phyloP scores from a whole-genome alignment of 2,113 vertebrate species.

The Calyptomena viridis region DNA sequence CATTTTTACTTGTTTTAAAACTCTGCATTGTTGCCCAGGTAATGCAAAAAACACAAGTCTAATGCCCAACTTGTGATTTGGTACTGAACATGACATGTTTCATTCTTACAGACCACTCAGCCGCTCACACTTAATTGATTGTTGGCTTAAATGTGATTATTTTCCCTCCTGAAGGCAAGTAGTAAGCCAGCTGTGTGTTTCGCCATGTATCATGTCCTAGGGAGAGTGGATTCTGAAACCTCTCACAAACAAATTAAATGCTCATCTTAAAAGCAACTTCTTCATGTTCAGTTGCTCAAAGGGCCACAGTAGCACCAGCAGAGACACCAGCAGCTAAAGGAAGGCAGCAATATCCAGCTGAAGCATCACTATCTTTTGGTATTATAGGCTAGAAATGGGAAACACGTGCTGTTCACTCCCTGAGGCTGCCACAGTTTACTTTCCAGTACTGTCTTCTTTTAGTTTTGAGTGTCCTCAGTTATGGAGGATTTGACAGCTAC shows the following conservation, averaged over 20 bases:
- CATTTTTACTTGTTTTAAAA: constrained; percentile 9
- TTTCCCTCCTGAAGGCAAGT: constrained; percentile 19
- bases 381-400: background rate
- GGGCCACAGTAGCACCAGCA: background rate
- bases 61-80: background rate
- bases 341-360: background rate
- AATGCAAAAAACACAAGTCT: constrained; percentile 39
- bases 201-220: background rate
- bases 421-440: background rate
- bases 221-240: background rate
- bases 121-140: constrained; percentile 13
- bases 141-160: constrained; percentile 9
- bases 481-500: background rate
- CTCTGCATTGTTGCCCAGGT: background rate
- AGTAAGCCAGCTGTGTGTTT: background rate
- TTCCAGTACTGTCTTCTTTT: background rate
- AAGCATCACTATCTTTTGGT: background rate
- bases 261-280: accelerated
- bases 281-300: background rate
- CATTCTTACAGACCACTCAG: background rate
- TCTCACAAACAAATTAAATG: background rate
- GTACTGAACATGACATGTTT: background rate
- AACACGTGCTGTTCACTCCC: background rate
- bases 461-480: background rate
- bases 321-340: background rate